Percentiles rank a stretch among this genome's conserved stretches.
Conservation (phyloP, 2,113 vertebrate species). For the Colossoma macropomum region DNA sequence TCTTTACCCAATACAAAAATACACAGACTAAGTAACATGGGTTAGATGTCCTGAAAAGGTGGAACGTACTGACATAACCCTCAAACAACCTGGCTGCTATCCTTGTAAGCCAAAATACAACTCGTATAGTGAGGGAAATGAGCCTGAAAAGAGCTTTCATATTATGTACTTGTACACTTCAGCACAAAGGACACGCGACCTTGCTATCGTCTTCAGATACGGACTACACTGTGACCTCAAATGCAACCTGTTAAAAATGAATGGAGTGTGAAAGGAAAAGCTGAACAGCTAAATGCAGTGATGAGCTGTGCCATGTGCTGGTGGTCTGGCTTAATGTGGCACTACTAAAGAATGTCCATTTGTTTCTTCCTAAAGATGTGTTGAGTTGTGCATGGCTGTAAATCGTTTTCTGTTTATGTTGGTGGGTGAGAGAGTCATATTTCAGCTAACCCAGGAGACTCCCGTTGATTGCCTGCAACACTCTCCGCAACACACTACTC, state of each 20-base stretch:
- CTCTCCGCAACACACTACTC: too few species aligned
- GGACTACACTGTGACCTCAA: not conserved
- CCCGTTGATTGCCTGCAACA: too few species aligned
- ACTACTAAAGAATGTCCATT: not conserved
- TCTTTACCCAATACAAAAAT: too few species aligned
- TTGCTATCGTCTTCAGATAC: not conserved
- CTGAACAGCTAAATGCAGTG: not conserved
- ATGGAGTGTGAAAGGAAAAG: not conserved
- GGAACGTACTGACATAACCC: not conserved
- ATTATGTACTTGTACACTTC: not conserved
- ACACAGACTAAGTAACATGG: not conserved
- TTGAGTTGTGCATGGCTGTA: too few species aligned
- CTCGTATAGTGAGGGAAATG: not conserved
- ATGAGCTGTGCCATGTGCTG: not conserved
- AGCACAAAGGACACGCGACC: not conserved
- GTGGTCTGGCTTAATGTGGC: not conserved
- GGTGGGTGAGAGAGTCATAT: too few species aligned
- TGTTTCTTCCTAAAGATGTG: not conserved
- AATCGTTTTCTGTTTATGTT: too few species aligned
- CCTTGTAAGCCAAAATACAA: not conserved
- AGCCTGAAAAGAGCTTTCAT: not conserved
- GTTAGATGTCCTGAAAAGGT: not conserved
- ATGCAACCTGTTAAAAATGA: not conserved
- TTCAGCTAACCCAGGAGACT: too few species aligned
- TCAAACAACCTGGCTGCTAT: not conserved